A percentile compares a stretch with the other conserved stretches of the same genome.
Evolutionary conservation across 1,140 invertebrate species (phyloP).

Genomic region (Sinonovacula constricta): DNA sequence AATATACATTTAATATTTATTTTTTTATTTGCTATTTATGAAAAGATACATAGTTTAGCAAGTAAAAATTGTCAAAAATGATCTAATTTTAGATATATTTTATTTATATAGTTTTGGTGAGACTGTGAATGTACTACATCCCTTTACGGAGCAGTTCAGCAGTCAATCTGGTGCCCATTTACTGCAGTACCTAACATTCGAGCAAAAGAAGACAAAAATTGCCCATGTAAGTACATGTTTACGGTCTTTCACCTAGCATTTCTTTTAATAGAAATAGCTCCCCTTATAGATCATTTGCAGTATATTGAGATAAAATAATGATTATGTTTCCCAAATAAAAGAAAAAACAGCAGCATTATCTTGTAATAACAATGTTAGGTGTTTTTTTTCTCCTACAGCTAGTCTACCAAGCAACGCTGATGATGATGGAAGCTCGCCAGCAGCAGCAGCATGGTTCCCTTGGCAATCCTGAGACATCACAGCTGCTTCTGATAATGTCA

Average conservation of each 20-base stretch:
- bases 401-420: slow-evolving; percentile 85
- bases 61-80: too few species aligned
- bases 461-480: slow-evolving; percentile 78
- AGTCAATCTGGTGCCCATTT: slow-evolving; percentile 87
- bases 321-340: too few species aligned
- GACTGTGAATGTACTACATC: slow-evolving; percentile 88
- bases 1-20: too few species aligned
- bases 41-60: too few species aligned
- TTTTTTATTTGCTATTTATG: too few species aligned
- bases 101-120: slow-evolving; percentile 91
- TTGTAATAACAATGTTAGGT: too few species aligned
- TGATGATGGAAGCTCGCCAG: slow-evolving; percentile 71
- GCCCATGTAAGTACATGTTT: slow-evolving; percentile 74
- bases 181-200: slow-evolving; percentile 79
- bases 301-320: too few species aligned
- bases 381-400: slow-evolving; percentile 82
- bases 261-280: too few species aligned
- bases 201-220: slow-evolving; percentile 80
- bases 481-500: slow-evolving; percentile 91
- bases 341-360: too few species aligned
- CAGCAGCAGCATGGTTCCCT: slow-evolving; percentile 60
- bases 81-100: too few species aligned
- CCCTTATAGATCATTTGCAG: too few species aligned
- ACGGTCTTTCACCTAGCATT: too few species aligned
- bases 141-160: slow-evolving; percentile 91